phyloP scores from a whole-genome alignment of 2,888 invertebrate genomes.

The Suillia variegata region DNA sequence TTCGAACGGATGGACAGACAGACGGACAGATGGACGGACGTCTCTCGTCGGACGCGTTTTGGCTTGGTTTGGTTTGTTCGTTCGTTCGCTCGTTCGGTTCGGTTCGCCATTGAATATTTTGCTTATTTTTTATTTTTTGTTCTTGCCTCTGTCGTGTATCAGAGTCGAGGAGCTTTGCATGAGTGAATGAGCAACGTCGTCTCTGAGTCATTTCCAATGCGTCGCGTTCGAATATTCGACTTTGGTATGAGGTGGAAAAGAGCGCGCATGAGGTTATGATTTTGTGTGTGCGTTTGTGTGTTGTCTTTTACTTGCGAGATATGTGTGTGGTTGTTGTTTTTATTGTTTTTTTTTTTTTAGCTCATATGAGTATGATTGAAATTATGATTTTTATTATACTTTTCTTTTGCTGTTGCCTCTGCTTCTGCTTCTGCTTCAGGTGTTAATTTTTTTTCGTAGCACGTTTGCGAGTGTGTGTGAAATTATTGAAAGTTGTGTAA shows the following conservation, averaged over 20 bases:
- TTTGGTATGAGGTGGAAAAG: neutral
- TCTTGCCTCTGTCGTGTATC: no score
- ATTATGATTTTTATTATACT: constrained; percentile 22
- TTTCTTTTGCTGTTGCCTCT: neutral
- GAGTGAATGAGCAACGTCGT: neutral
- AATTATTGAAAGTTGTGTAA: no score
- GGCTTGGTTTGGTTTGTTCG: constrained; percentile 13
- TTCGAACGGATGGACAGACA: no score
- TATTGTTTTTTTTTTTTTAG: neutral
- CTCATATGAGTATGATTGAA: constrained; percentile 4
- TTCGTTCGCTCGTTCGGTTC: constrained; percentile 14
- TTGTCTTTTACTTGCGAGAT: neutral
- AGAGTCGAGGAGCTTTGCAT: no score
- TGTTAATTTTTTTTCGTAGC: no score
- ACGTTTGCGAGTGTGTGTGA: no score
- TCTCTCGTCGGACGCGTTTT: no score
- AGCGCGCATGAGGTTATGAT: neutral
- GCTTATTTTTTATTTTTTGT: no score
- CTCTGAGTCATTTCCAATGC: constrained; percentile 5
- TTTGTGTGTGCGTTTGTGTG: neutral
- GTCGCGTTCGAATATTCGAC: no score
- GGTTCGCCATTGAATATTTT: constrained; percentile 1
- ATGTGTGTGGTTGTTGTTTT: neutral
- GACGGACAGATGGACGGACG: no score
- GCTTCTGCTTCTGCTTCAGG: no score